phyloP scores from a whole-genome alignment of 2,888 invertebrate genomes.

The Acrobasis suavella region DNA sequence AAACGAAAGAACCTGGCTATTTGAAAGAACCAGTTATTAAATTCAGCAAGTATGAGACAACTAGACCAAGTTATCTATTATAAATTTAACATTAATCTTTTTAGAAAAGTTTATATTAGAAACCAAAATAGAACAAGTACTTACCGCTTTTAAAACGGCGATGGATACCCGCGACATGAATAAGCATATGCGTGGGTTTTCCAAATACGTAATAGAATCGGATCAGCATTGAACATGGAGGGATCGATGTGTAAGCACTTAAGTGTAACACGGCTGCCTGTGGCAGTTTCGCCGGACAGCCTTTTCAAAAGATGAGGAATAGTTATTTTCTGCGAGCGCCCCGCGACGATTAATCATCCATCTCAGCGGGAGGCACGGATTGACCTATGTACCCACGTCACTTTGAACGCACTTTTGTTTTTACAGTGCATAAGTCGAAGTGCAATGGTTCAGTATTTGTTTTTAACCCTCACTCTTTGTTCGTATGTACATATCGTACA shows the following conservation, averaged over 20 bases:
- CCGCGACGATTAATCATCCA: slow-evolving; percentile 71
- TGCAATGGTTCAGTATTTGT: too few species aligned
- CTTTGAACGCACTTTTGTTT: slow-evolving; percentile 38
- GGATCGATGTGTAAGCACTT: slow-evolving; percentile 63
- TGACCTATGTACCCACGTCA: slow-evolving; percentile 62
- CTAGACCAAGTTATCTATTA: too few species aligned
- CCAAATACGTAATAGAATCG: slow-evolving; percentile 46
- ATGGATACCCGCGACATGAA: slow-evolving; percentile 28
- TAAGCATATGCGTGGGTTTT: slow-evolving; percentile 29
- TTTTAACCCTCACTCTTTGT: too few species aligned
- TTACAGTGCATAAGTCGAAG: slow-evolving; percentile 19
- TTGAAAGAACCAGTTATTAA: too few species aligned
- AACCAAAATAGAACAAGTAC: too few species aligned
- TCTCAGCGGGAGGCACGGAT: slow-evolving; percentile 62
- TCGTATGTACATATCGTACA: too few species aligned
- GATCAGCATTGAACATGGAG: slow-evolving; percentile 36
- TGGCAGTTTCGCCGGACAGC: slow-evolving; percentile 67
- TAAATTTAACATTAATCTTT: too few species aligned
- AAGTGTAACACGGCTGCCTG: slow-evolving; percentile 57
- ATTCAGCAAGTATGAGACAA: too few species aligned
- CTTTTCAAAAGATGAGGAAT: slow-evolving; percentile 76
- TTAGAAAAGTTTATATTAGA: too few species aligned
- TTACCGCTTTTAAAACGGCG: neutral
- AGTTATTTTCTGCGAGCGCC: slow-evolving; percentile 69
- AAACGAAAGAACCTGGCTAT: too few species aligned